These are phyloP conservation scores for Stichodactyla helianthus DNA, from an alignment of 64 coral and sea anemone genomes.

Conservation along the genomic window DNA sequence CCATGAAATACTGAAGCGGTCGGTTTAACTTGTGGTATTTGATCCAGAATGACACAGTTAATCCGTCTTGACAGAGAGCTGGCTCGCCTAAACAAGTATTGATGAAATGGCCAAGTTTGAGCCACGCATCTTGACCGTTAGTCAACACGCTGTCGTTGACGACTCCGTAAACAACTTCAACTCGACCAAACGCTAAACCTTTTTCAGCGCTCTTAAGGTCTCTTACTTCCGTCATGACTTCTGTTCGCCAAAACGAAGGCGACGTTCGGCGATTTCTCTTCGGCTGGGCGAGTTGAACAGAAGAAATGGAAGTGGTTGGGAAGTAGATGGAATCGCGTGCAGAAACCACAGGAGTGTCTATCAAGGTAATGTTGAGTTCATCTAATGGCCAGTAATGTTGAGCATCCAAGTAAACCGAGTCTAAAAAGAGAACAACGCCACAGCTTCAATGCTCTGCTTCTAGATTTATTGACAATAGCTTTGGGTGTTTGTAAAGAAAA, in stretches of 20 bases:
- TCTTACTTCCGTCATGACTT: slow-evolving; percentile 40
- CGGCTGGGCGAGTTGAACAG: background rate
- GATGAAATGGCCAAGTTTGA: slow-evolving; percentile 76
- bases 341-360: slow-evolving; percentile 1
- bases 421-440: slow-evolving; percentile 21
- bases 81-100: slow-evolving; percentile 90
- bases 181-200: slow-evolving; percentile 54
- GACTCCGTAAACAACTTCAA: slow-evolving; percentile 27
- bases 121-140: slow-evolving; percentile 75
- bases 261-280: slow-evolving; percentile 26
- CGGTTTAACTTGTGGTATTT: slow-evolving; percentile 56
- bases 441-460: background rate
- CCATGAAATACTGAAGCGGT: slow-evolving; percentile 72
- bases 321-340: background rate
- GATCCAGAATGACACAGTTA: slow-evolving; percentile 86
- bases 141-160: slow-evolving; percentile 62
- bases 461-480: background rate
- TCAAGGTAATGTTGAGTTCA: slow-evolving; percentile 56
- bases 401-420: slow-evolving; percentile 78
- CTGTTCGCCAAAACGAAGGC: slow-evolving; percentile 44
- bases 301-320: background rate
- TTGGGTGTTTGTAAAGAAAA: background rate
- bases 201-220: slow-evolving; percentile 43
- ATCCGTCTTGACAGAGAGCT: slow-evolving; percentile 59
- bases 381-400: slow-evolving; percentile 89